These are phyloP conservation scores for Epicauta chinensis DNA, from an alignment of 1,140 invertebrate species.

Conservation along the genomic window DNA sequence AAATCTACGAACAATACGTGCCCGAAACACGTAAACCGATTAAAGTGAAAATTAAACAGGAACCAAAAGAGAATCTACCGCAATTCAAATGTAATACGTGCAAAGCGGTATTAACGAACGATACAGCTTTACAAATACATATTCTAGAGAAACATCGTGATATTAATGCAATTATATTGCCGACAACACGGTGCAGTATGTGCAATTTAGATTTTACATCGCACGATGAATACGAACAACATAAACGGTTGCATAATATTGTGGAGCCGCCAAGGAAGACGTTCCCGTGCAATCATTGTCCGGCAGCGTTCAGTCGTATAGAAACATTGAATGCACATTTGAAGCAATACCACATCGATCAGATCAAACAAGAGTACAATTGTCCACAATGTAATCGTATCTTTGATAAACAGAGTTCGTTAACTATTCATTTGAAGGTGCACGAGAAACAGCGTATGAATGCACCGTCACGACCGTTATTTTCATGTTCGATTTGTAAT, in stretches of 20 bases:
- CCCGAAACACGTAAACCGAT: background rate
- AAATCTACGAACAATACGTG: conserved; percentile 4
- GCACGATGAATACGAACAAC: conserved; percentile 34
- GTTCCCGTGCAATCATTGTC: conserved; percentile 31
- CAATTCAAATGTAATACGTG: conserved; percentile 30
- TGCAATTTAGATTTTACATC: conserved; percentile 34
- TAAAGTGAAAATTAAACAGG: conserved; percentile 12
- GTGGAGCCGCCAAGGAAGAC: conserved; percentile 27
- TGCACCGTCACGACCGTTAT: conserved; percentile 14
- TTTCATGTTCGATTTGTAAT: conserved; percentile 36
- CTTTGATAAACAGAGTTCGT: conserved; percentile 36
- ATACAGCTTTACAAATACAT: conserved; percentile 36
- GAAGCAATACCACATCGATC: conserved; percentile 25
- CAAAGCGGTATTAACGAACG: conserved; percentile 27
- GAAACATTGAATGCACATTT: conserved; percentile 32
- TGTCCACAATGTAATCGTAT: conserved; percentile 32
- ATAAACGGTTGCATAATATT: conserved; percentile 32
- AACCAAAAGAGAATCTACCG: background rate
- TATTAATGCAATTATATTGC: conserved; percentile 28
- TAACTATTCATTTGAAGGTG: conserved; percentile 35
- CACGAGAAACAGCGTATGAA: conserved; percentile 32
- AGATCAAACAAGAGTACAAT: conserved; percentile 22
- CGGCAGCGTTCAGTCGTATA: conserved; percentile 26
- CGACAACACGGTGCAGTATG: conserved; percentile 26
- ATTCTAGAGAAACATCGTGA: conserved; percentile 35